Evolutionary conservation across 2,797 vertebrate genomes (phyloP).

Genomic region (Enteromius afrohamiltoni): DNA sequence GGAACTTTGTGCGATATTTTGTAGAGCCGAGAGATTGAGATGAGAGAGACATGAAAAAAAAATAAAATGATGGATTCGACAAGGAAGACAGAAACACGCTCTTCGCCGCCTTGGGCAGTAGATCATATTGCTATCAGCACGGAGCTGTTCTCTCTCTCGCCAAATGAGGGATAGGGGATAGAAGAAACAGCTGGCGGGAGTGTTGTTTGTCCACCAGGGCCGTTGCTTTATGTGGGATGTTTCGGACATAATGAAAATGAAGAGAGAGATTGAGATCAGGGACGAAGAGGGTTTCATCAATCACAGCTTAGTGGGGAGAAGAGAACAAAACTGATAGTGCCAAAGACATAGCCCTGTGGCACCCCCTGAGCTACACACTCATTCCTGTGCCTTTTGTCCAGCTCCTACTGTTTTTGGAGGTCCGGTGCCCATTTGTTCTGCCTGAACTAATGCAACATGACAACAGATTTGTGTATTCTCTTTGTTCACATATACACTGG

Average conservation of each 20-base stretch:
- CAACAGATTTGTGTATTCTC: conserved; percentile 42
- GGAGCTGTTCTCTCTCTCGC: conserved; percentile 60
- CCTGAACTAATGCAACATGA: conserved; percentile 25
- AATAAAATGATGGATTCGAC: conserved; percentile 64
- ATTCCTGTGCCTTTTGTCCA: conserved; percentile 41
- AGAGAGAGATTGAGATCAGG: conserved; percentile 73
- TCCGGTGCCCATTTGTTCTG: conserved; percentile 21
- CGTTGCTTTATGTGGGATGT: conserved; percentile 48
- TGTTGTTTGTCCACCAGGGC: conserved; percentile 71
- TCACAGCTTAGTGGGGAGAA: conserved; percentile 71
- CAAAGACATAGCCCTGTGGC: conserved; percentile 64
- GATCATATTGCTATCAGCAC: conserved; percentile 68
- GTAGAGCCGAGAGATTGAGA: conserved; percentile 23
- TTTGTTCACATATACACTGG: conserved; percentile 17
- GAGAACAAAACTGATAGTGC: conserved; percentile 59
- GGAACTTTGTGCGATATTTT: conserved; percentile 17
- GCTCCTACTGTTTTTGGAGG: conserved; percentile 35
- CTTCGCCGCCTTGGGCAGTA: conserved; percentile 61
- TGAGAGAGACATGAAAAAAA: conserved; percentile 6
- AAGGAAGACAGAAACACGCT: conserved; percentile 55
- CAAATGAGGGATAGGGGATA: conserved; percentile 52
- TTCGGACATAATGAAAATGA: conserved; percentile 75
- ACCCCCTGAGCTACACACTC: conserved; percentile 53
- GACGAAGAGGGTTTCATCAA: conserved; percentile 73
- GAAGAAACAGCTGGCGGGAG: conserved; percentile 71